phyloP scores from a whole-genome alignment of 37 sponge, comb jelly and placozoan species.

The Petrosia ficiformis region DNA sequence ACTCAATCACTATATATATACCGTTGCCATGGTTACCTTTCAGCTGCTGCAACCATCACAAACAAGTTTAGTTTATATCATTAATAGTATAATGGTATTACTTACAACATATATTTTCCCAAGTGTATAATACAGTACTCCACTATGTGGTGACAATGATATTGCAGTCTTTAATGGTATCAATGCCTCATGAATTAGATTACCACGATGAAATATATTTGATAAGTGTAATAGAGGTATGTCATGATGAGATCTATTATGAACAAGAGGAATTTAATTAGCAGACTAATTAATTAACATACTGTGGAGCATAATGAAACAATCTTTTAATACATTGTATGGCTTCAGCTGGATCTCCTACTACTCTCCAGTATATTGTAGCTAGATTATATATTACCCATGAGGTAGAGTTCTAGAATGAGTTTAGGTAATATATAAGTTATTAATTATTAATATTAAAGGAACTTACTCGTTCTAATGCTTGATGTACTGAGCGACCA shows the following conservation, averaged over 20 bases:
- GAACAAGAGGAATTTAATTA: background rate
- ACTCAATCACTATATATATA: too few species aligned
- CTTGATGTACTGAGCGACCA: slow-evolving; percentile 50
- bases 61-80: too few species aligned
- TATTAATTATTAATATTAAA: slow-evolving; percentile 1
- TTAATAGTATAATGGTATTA: background rate
- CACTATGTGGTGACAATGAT: slow-evolving; percentile 25
- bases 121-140: slow-evolving; percentile 57
- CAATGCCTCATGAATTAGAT: slow-evolving; percentile 56
- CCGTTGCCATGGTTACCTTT: too few species aligned
- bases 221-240: slow-evolving; percentile 70
- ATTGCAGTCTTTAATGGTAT: slow-evolving; percentile 40
- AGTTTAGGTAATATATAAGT: background rate
- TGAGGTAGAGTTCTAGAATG: slow-evolving; percentile 66
- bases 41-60: too few species aligned
- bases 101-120: slow-evolving; percentile 80
- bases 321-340: slow-evolving; percentile 77
- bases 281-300: slow-evolving; percentile 3
- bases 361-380: slow-evolving; percentile 82
- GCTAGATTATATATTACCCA: slow-evolving; percentile 85
- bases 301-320: slow-evolving; percentile 73
- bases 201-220: slow-evolving; percentile 61
- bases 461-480: slow-evolving; percentile 43
- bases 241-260: slow-evolving; percentile 39
- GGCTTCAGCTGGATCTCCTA: slow-evolving; percentile 60